phyloP scores from a whole-genome alignment of 2,113 vertebrate genomes.

The Pristiophorus japonicus region DNA sequence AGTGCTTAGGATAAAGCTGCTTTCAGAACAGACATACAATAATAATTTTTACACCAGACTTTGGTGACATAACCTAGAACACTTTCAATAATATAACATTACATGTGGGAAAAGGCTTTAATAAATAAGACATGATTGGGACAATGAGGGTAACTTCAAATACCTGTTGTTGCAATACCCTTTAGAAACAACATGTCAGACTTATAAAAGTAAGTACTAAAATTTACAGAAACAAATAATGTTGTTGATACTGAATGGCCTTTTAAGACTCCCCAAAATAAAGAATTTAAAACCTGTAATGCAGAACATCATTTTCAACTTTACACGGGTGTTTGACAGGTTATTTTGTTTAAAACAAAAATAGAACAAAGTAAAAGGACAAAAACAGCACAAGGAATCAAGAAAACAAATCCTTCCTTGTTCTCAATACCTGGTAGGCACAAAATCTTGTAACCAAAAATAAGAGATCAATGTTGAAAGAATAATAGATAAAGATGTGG shows the following conservation, averaged over 20 bases:
- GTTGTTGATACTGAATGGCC: neutral
- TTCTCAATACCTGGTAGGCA: constrained; percentile 75
- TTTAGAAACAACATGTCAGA: neutral
- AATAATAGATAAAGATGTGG: constrained; percentile 95
- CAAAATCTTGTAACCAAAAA: constrained; percentile 92
- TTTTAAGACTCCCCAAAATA: neutral
- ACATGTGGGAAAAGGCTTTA: neutral
- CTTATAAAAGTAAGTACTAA: neutral
- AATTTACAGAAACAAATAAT: neutral
- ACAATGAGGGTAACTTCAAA: neutral
- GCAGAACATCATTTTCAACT: neutral
- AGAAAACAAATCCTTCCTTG: neutral
- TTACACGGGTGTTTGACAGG: neutral
- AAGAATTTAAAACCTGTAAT: neutral
- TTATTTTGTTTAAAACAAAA: neutral
- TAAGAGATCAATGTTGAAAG: constrained; percentile 93
- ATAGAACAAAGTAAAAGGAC: neutral
- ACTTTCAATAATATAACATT: neutral
- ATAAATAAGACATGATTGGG: neutral
- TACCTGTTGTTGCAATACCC: neutral
- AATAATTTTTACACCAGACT: neutral
- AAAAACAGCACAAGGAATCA: neutral
- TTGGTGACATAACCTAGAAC: neutral
- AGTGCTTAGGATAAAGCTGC: neutral
- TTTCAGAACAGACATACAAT: neutral